A percentile compares a stretch with the other conserved stretches of the same genome.
These are phyloP conservation scores for Eremophila alpestris DNA, from an alignment of 2,797 vertebrate genomes.

Conservation along the genomic window DNA sequence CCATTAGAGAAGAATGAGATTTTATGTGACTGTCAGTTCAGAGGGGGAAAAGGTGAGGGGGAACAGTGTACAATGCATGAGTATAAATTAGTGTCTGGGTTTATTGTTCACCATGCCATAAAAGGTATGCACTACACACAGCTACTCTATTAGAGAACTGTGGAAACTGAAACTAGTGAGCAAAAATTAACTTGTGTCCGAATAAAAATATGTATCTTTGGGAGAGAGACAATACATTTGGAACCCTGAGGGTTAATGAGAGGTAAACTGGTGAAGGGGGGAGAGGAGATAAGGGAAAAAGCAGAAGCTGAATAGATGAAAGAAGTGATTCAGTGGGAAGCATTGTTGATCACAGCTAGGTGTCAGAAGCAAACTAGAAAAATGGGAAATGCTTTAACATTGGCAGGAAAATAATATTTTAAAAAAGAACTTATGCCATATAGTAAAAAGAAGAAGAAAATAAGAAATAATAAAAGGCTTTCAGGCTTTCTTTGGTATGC, in stretches of 20 bases:
- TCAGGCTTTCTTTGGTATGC: slow-evolving; percentile 65
- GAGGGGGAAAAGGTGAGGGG: slow-evolving; percentile 42
- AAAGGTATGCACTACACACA: slow-evolving; percentile 12
- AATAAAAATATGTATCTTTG: slow-evolving; percentile 48
- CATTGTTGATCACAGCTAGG: slow-evolving; percentile 74
- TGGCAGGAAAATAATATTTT: slow-evolving; percentile 58
- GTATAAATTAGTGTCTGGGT: slow-evolving; percentile 59
- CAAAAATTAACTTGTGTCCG: slow-evolving; percentile 52
- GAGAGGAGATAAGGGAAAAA: slow-evolving; percentile 71
- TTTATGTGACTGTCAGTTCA: slow-evolving; percentile 26
- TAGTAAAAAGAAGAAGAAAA: slow-evolving; percentile 74
- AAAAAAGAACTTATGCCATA: slow-evolving; percentile 65
- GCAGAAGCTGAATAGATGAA: slow-evolving; percentile 72
- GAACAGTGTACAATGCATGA: background rate
- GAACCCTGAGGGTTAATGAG: slow-evolving; percentile 74
- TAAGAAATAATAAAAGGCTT: slow-evolving; percentile 77
- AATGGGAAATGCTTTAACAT: slow-evolving; percentile 73
- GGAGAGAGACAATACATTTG: slow-evolving; percentile 48
- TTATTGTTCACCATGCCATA: slow-evolving; percentile 42
- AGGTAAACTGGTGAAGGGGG: slow-evolving; percentile 70
- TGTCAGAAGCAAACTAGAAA: slow-evolving; percentile 80
- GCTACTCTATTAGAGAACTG: slow-evolving; percentile 55
- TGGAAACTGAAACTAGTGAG: slow-evolving; percentile 50
- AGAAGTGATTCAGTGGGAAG: slow-evolving; percentile 75
- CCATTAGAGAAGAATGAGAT: slow-evolving; percentile 16